Percentiles rank a stretch among this genome's conserved stretches.
Conservation (phyloP, 2,888 invertebrate genomes). For the Noctua pronuba region DNA sequence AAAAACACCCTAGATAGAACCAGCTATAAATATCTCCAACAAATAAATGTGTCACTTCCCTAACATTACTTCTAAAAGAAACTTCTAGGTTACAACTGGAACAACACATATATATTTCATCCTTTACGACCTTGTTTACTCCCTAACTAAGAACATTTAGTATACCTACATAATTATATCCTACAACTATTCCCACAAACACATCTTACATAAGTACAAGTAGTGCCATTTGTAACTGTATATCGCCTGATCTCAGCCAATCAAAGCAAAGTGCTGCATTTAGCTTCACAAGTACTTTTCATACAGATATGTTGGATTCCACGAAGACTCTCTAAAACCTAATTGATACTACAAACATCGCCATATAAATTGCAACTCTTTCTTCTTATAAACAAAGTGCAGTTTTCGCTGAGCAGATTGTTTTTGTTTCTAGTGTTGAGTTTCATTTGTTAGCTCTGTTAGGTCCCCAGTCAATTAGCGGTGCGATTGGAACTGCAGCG, state of each 20-base stretch:
- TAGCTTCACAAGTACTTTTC: conserved; percentile 27
- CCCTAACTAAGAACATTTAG: not conserved
- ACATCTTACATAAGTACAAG: not conserved
- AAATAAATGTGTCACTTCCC: conserved; percentile 5
- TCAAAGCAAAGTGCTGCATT: conserved; percentile 45
- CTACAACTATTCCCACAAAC: not conserved
- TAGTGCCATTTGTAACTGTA: not conserved
- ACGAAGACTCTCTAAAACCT: conserved; percentile 45
- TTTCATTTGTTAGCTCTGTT: conserved; percentile 43
- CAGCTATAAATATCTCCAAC: conserved; percentile 2
- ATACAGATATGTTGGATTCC: conserved; percentile 46
- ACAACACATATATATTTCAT: conserved; percentile 21
- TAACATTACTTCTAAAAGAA: conserved; percentile 1
- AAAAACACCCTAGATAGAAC: not conserved
- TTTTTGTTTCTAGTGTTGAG: conserved; percentile 9
- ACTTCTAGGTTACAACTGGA: not conserved
- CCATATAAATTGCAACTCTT: conserved; percentile 36
- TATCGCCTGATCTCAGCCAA: conserved; percentile 51
- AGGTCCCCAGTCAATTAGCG: conserved; percentile 53
- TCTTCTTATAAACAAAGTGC: not conserved
- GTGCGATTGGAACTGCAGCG: conserved; percentile 35
- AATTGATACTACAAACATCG: conserved; percentile 53
- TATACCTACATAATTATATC: not conserved
- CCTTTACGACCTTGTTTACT: conserved; percentile 44
- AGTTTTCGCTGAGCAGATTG: conserved; percentile 33